Percentiles rank a stretch among this genome's conserved stretches.
Conservation (phyloP, 2,888 invertebrate genomes). For the Oasisia sp. region DNA sequence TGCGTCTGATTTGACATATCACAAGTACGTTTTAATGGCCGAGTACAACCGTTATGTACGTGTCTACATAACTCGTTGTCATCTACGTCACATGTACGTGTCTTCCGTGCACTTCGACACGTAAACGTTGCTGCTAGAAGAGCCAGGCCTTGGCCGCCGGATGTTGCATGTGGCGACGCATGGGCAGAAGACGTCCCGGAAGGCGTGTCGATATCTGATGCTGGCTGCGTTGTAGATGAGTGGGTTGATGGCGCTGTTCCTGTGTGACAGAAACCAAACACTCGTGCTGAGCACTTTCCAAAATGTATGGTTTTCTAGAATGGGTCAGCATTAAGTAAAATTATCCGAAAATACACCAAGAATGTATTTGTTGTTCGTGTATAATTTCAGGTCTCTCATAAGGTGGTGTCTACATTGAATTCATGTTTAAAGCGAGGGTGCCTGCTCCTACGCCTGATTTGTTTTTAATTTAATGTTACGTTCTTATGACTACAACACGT, state of each 20-base stretch:
- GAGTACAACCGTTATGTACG: neutral
- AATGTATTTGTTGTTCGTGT: neutral
- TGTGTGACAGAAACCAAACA: neutral
- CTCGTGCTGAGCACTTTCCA: neutral
- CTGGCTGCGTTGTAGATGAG: slow-evolving; percentile 14
- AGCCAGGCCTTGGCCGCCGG: neutral
- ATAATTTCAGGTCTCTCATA: neutral
- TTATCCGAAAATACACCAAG: too few relatives aligned
- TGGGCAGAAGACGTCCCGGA: slow-evolving; percentile 18
- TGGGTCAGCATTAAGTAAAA: too few relatives aligned
- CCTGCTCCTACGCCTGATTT: too few relatives aligned
- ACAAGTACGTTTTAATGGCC: neutral
- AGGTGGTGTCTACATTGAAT: neutral
- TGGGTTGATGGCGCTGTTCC: neutral
- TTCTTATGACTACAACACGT: too few relatives aligned
- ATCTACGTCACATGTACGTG: neutral
- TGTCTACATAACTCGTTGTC: neutral
- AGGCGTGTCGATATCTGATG: neutral
- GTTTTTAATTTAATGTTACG: too few relatives aligned
- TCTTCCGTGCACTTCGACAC: neutral
- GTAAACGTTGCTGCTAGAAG: neutral
- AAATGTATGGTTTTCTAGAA: too few relatives aligned
- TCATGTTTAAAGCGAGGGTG: neutral
- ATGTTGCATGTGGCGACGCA: neutral
- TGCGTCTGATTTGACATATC: neutral